These are phyloP conservation scores for Empis livida DNA, from an alignment of 2,888 invertebrate genomes.

Conservation along the genomic window DNA sequence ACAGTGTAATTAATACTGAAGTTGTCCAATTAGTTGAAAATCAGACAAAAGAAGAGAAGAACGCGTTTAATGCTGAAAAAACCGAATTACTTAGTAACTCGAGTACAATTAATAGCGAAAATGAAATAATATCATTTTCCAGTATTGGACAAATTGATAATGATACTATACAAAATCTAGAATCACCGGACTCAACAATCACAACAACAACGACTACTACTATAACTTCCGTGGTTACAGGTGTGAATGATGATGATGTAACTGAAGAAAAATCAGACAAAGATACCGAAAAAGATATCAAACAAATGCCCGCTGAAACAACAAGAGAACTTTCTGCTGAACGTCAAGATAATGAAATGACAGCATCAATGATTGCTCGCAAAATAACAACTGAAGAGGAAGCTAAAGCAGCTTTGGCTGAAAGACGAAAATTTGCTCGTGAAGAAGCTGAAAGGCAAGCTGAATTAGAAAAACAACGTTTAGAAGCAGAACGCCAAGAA, in stretches of 20 bases:
- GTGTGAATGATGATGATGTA: slow-evolving; percentile 12
- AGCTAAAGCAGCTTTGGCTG: slow-evolving; percentile 87
- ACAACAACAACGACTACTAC: not conserved
- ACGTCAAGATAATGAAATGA: slow-evolving; percentile 26
- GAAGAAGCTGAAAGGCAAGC: slow-evolving; percentile 88
- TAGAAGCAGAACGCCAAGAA: slow-evolving; percentile 58
- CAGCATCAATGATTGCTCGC: slow-evolving; percentile 53
- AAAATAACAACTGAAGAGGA: slow-evolving; percentile 81
- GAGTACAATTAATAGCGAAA: slow-evolving; percentile 8
- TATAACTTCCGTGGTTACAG: slow-evolving; percentile 18
- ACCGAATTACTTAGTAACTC: slow-evolving; percentile 19
- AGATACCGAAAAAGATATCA: slow-evolving; percentile 19
- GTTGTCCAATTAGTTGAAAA: slow-evolving; percentile 9
- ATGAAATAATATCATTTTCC: slow-evolving; percentile 9
- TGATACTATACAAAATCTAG: not conserved
- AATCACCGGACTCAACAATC: too few species aligned
- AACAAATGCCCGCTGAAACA: not conserved
- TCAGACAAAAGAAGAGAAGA: slow-evolving; percentile 35
- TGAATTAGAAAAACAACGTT: slow-evolving; percentile 62
- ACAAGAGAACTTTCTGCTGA: slow-evolving; percentile 22
- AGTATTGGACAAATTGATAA: not conserved
- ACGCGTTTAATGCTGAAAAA: slow-evolving; percentile 32
- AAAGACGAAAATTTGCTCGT: slow-evolving; percentile 70
- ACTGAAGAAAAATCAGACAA: slow-evolving; percentile 30
- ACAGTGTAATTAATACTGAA: not conserved